Evolutionary conservation across 2,888 invertebrate genomes (phyloP), one percentile per base, ranked within the genome.

Genomic region (Plebejus anna): DNA sequence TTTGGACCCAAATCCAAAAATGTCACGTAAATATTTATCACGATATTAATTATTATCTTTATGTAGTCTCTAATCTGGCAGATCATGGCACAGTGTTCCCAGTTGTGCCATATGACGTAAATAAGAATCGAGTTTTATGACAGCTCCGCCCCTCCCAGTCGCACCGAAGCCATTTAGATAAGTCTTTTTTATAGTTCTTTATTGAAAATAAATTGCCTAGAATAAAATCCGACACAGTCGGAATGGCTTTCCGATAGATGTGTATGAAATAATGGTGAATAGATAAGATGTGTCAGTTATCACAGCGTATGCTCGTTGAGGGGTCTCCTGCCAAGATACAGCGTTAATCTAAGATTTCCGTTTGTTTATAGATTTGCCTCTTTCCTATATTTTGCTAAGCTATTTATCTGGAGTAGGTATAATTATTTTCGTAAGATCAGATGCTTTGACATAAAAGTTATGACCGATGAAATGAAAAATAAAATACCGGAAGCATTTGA

Each of bases 141-240:
- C 88, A 86, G 85, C 81, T 84, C 84, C 88, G 85, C 92, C 91
- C 93, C 90, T 88, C 83, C 82, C 83, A 86, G 86, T 88, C 86
- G 87, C 85, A 85, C 84, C 86, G 86, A 86, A 89, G 85, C 94
- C 89, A 92, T 93, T 93, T 91, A 94, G 94, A 94, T 94, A 94
- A 94, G 92, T 92, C 92, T 90, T 92, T 85, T 94, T 94, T 94
- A 94, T 94, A 94, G 94, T 93, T 93, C 94, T 93, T 94, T 94
- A 94, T 94, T 94, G 94, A 94, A 94, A 94, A 92, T 94, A 94
- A 94, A 94, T 94, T 94, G 94, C 94, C 89, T 90, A 93, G 94
- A 94, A 94, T 94, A 92, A 92, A 93, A 92, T 93, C 90, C 91
- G 88, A 90, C 91, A 87, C 88, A 88, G 88, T 90, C 87, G 86